A percentile compares a stretch with the other conserved stretches of the same genome.
Conservation (phyloP, 2,113 vertebrate species). For the Saimiri boliviensis region DNA sequence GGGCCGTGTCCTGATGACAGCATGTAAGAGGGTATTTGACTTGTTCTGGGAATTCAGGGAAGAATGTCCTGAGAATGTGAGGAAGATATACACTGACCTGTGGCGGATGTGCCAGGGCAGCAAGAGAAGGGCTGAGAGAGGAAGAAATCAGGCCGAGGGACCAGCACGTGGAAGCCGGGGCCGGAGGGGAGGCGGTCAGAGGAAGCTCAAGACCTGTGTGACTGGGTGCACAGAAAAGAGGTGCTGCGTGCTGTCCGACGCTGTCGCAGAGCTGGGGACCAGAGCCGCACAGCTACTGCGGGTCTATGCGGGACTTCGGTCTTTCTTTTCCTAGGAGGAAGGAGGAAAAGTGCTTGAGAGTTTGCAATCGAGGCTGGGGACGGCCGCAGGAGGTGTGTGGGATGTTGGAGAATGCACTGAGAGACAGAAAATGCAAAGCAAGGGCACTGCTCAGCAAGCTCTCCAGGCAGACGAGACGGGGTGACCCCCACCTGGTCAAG, state of each 20-base stretch:
- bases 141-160: not conserved
- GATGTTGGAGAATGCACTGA: accelerated
- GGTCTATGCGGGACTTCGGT: accelerated
- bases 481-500: accelerated
- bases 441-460: not conserved
- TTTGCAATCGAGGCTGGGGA: accelerated
- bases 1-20: accelerated
- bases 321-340: not conserved
- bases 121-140: not conserved
- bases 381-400: accelerated
- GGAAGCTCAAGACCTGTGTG: accelerated
- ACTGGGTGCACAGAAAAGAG: accelerated
- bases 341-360: not conserved
- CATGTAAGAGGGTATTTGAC: accelerated
- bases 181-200: accelerated
- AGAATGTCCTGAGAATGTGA: not conserved
- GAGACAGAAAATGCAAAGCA: not conserved
- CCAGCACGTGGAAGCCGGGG: too few relatives aligned
- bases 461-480: not conserved
- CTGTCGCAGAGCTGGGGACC: not conserved
- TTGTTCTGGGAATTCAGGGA: not conserved
- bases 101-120: not conserved
- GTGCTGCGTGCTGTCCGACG: accelerated
- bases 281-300: accelerated
- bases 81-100: accelerated